Percentiles rank a stretch among this genome's conserved stretches.
Conservation (phyloP, 92 coral and sea anemone species). For the Zoanthus sansibaricus region DNA sequence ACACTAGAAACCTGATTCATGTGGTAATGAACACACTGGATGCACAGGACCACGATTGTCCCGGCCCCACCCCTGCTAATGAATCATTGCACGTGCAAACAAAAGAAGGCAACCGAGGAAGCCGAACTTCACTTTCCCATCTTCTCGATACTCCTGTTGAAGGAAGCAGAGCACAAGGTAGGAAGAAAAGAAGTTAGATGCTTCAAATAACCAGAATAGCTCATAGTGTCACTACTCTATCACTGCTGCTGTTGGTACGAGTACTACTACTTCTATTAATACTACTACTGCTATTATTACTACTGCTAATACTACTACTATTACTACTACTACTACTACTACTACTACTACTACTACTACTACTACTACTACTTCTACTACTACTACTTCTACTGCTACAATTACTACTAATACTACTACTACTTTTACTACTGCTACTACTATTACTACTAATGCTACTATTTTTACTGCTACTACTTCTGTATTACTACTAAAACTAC, state of each 20-base stretch:
- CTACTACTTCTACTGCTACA: too few species aligned
- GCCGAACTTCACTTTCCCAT: conserved; percentile 40
- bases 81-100: conserved; percentile 20
- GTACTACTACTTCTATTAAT: background rate
- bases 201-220: background rate
- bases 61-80: conserved; percentile 75
- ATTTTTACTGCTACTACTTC: too few species aligned
- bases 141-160: conserved; percentile 34
- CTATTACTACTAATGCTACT: too few species aligned
- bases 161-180: conserved; percentile 33
- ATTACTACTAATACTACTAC: too few species aligned
- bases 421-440: too few species aligned
- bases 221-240: background rate
- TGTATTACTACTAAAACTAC: too few species aligned
- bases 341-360: too few species aligned
- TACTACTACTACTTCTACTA: too few species aligned
- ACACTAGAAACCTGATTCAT: conserved; percentile 92
- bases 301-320: background rate
- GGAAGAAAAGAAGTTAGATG: background rate
- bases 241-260: too few species aligned
- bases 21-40: conserved; percentile 93
- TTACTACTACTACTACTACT: background rate
- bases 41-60: conserved; percentile 96
- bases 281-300: background rate
- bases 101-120: conserved; percentile 51